These are phyloP conservation scores for Meda fulgida DNA, from an alignment of 2,797 vertebrate species.

Conservation along the genomic window DNA sequence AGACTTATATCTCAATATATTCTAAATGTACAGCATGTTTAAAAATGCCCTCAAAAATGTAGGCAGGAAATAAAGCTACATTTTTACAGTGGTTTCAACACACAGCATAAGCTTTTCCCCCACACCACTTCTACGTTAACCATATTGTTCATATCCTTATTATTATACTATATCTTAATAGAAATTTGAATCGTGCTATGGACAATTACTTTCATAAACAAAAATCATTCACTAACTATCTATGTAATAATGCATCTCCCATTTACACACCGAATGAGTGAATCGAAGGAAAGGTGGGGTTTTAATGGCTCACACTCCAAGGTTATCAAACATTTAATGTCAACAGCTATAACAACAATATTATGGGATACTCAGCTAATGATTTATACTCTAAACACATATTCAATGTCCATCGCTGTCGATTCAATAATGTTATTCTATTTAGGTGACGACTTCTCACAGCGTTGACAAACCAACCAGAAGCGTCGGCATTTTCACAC, in stretches of 20 bases:
- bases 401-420: conserved; percentile 14
- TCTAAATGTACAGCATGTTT: neutral
- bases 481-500: conserved; percentile 36
- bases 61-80: neutral
- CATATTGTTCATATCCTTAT: neutral
- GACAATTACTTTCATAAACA: neutral
- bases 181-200: neutral
- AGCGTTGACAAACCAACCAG: conserved; percentile 28
- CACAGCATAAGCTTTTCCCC: neutral
- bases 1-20: neutral
- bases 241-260: conserved; percentile 16
- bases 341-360: neutral
- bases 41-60: neutral
- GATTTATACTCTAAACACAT: conserved; percentile 1
- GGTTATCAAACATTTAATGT: conserved; percentile 25
- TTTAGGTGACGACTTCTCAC: conserved; percentile 19
- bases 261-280: conserved; percentile 44
- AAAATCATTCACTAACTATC: neutral
- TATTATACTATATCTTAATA: neutral
- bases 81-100: neutral
- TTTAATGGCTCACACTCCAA: conserved; percentile 44
- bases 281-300: conserved; percentile 57
- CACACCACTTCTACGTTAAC: neutral
- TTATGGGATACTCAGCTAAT: neutral
- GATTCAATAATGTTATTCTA: conserved; percentile 7